Percentiles rank a stretch among this genome's conserved stretches.
These are phyloP conservation scores for Laterallus jamaicensis DNA, from an alignment of 2,113 vertebrate species.

Conservation along the genomic window DNA sequence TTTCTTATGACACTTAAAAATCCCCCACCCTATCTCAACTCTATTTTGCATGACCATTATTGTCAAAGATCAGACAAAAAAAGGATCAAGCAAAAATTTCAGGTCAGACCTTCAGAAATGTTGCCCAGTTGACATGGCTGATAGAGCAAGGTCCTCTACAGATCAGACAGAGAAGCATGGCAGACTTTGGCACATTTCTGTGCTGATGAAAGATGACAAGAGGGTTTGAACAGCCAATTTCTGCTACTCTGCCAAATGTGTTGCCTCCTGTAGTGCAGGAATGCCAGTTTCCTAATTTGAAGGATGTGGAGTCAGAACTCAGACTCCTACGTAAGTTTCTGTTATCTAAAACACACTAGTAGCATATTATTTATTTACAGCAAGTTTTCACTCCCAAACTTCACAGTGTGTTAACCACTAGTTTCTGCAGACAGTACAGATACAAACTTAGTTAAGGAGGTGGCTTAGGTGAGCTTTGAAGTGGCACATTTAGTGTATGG, in stretches of 20 bases:
- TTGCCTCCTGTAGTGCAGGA: background rate
- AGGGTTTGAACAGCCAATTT: background rate
- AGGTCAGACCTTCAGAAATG: background rate
- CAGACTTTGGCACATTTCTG: background rate
- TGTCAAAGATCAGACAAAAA: background rate
- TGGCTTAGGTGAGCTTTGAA: background rate
- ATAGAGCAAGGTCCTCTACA: background rate
- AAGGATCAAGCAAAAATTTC: background rate
- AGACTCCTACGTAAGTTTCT: background rate
- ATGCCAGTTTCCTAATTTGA: background rate
- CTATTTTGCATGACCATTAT: background rate
- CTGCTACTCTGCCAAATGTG: background rate
- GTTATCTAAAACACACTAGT: background rate
- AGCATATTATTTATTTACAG: background rate
- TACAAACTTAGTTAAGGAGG: background rate
- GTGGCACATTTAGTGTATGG: background rate
- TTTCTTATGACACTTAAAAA: background rate
- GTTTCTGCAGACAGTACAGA: background rate
- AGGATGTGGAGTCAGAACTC: background rate
- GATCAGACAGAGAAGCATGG: background rate
- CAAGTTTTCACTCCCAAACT: background rate
- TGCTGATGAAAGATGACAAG: background rate
- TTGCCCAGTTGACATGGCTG: background rate
- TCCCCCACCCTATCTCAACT: accelerated
- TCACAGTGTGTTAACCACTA: background rate